phyloP scores from a whole-genome alignment of 2,888 invertebrate species.

The Dicroscelio sp. region DNA sequence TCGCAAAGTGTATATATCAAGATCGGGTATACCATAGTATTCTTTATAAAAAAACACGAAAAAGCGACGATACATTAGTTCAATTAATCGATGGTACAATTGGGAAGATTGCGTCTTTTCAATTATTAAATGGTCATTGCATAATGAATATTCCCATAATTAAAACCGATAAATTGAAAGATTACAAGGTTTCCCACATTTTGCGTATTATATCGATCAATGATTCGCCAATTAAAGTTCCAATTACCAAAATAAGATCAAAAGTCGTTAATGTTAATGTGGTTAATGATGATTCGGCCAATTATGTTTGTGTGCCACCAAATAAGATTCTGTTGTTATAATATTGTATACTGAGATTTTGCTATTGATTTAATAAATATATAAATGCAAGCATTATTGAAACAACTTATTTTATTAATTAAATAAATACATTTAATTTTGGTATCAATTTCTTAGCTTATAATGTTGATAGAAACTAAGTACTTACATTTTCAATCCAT shows the following conservation, averaged over 20 bases:
- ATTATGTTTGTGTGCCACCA: constrained; percentile 41
- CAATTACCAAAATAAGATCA: constrained; percentile 2
- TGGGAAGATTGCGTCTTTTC: constrained; percentile 25
- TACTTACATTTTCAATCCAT: too few relatives aligned
- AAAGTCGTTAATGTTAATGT: constrained; percentile 17
- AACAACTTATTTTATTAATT: too few relatives aligned
- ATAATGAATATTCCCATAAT: not conserved
- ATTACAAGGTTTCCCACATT: not conserved
- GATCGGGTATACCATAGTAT: too few relatives aligned
- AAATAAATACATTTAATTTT: too few relatives aligned
- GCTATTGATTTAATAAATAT: too few relatives aligned
- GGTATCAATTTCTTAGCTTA: too few relatives aligned
- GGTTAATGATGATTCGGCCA: not conserved
- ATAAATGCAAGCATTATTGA: too few relatives aligned
- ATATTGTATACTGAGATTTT: too few relatives aligned
- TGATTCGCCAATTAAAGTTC: not conserved
- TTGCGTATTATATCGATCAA: not conserved
- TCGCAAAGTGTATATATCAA: too few relatives aligned
- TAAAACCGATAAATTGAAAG: not conserved
- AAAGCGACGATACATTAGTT: constrained; percentile 39
- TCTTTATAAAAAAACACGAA: not conserved
- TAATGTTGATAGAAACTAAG: too few relatives aligned
- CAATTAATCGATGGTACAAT: not conserved
- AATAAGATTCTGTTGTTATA: constrained; percentile 27
- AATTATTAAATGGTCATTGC: not conserved